These are phyloP conservation scores for Cephalopachus bancanus DNA, from an alignment of 2,797 vertebrate species.

Conservation along the genomic window DNA sequence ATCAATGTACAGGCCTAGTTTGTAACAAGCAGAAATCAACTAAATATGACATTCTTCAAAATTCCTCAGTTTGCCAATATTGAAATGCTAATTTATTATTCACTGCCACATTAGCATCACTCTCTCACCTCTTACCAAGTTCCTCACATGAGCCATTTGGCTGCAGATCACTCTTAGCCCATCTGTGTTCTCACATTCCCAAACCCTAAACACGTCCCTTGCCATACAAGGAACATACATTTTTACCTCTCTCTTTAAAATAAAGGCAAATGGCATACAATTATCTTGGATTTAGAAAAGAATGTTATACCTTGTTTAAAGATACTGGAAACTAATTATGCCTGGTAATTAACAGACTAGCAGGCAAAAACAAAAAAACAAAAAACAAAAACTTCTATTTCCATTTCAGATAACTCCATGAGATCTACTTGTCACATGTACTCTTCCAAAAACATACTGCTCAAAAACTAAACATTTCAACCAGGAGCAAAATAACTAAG, in stretches of 20 bases:
- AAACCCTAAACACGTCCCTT: slow-evolving; percentile 69
- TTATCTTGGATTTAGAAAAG: neutral
- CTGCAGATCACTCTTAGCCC: slow-evolving; percentile 82
- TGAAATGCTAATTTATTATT: slow-evolving; percentile 87
- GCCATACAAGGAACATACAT: neutral
- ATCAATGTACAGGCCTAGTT: neutral
- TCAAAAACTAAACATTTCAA: slow-evolving; percentile 52
- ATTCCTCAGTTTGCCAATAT: slow-evolving; percentile 75
- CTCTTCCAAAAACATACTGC: slow-evolving; percentile 3
- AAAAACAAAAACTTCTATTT: neutral
- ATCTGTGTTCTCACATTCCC: slow-evolving; percentile 79
- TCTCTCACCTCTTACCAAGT: slow-evolving; percentile 84
- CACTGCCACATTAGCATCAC: slow-evolving; percentile 80
- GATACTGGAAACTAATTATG: slow-evolving; percentile 42
- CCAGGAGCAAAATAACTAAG: slow-evolving; percentile 26
- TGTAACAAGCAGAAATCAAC: slow-evolving; percentile 71
- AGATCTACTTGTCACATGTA: neutral
- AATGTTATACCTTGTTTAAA: slow-evolving; percentile 41
- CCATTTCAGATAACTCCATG: slow-evolving; percentile 53
- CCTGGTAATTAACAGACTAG: slow-evolving; percentile 26
- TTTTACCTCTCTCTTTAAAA: slow-evolving; percentile 72
- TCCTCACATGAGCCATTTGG: slow-evolving; percentile 88
- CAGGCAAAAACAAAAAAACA: neutral
- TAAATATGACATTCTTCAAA: slow-evolving; percentile 75
- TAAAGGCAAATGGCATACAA: slow-evolving; percentile 39